These are phyloP conservation scores for Carcharodon carcharias DNA, from an alignment of 2,797 vertebrate species.

Conservation along the genomic window DNA sequence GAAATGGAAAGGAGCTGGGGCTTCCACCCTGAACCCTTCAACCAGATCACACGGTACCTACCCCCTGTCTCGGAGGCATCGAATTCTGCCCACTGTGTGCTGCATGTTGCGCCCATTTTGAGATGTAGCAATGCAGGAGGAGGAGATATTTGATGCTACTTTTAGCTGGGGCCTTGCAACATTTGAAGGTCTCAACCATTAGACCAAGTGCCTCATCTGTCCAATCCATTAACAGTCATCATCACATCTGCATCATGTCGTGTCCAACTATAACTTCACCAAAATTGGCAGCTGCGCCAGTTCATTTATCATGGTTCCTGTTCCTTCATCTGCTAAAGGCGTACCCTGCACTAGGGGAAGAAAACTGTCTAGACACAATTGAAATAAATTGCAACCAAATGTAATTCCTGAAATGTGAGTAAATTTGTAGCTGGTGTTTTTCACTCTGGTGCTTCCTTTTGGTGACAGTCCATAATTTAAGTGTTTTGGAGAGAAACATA, in stretches of 20 bases:
- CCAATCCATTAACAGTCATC: neutral
- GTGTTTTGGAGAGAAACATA: neutral
- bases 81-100: too few relatives aligned
- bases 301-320: neutral
- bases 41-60: neutral
- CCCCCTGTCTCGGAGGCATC: too few relatives aligned
- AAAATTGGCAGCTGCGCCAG: neutral
- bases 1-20: neutral
- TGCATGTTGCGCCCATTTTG: neutral
- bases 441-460: neutral
- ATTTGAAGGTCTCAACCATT: neutral
- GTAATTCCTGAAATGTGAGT: neutral
- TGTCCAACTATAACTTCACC: neutral
- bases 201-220: neutral
- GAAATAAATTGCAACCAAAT: neutral
- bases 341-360: neutral
- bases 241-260: neutral
- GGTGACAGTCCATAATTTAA: neutral
- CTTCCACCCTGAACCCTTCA: neutral
- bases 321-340: neutral
- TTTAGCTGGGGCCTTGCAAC: neutral
- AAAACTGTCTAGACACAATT: neutral
- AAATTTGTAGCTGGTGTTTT: neutral
- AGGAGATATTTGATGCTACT: neutral
- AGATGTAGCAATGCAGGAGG: neutral